A percentile compares a stretch with the other conserved stretches of the same genome.
Evolutionary conservation across 2,888 invertebrate species (phyloP).

Genomic region (Xanthia togata): DNA sequence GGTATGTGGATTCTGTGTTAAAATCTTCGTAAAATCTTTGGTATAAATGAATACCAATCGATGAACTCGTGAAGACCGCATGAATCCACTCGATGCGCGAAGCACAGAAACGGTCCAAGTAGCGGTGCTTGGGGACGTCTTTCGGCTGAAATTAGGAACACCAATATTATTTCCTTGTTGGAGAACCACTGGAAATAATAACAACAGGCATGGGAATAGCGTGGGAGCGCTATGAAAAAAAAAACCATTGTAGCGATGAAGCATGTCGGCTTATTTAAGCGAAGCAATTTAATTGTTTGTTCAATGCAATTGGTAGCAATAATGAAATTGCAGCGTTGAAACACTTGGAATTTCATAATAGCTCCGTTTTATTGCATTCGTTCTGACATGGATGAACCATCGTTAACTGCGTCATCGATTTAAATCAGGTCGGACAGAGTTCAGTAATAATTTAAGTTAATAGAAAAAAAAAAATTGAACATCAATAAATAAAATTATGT

Average conservation of each 20-base stretch:
- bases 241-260: neutral
- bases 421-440: too few relatives aligned
- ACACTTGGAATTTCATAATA: neutral
- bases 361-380: neutral
- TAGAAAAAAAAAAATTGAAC: too few relatives aligned
- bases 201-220: neutral
- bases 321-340: neutral
- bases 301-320: neutral
- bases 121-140: too few relatives aligned
- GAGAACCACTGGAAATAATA: too few relatives aligned
- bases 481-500: neutral
- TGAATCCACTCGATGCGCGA: too few relatives aligned
- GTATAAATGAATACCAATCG: too few relatives aligned
- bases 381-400: neutral
- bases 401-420: neutral
- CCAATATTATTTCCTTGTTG: too few relatives aligned
- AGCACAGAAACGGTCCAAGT: too few relatives aligned
- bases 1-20: neutral
- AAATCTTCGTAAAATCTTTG: conserved; percentile 8
- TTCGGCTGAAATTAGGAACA: too few relatives aligned
- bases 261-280: neutral
- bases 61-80: too few relatives aligned
- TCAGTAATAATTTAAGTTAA: too few relatives aligned
- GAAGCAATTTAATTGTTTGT: neutral
- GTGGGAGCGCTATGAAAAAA: neutral